These are phyloP conservation scores for Colistium nudipinnis DNA, from an alignment of 2,113 vertebrate genomes.

Conservation along the genomic window DNA sequence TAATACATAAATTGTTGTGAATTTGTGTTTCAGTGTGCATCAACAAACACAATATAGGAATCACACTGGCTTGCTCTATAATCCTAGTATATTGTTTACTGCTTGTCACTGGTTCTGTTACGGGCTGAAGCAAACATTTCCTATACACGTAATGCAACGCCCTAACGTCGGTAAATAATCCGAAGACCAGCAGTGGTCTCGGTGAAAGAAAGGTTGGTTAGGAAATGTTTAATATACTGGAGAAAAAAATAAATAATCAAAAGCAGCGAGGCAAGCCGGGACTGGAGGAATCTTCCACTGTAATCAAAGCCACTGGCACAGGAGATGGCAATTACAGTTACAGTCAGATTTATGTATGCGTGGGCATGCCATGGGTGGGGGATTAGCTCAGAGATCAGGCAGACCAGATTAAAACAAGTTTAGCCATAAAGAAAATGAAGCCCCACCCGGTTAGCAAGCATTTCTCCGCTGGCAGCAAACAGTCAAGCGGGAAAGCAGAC, in stretches of 20 bases:
- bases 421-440: slow-evolving; percentile 13
- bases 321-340: neutral
- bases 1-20: too few relatives aligned
- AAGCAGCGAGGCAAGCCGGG: slow-evolving; percentile 7
- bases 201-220: slow-evolving; percentile 1
- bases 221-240: slow-evolving; percentile 6
- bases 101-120: neutral
- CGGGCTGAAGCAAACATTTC: neutral
- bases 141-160: neutral
- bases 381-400: slow-evolving; percentile 1
- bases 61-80: neutral
- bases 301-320: neutral
- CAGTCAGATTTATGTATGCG: neutral
- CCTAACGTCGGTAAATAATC: neutral
- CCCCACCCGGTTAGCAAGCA: slow-evolving; percentile 19
- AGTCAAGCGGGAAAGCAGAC: slow-evolving; percentile 36
- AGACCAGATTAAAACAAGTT: slow-evolving; percentile 16
- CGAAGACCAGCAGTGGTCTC: neutral
- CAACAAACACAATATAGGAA: neutral
- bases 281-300: slow-evolving; percentile 16
- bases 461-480: slow-evolving; percentile 25
- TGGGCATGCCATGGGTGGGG: slow-evolving; percentile 1
- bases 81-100: neutral
- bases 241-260: slow-evolving; percentile 24
- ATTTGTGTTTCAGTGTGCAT: neutral